Conservation (phyloP, 2,113 vertebrate genomes). For the Crotalus tigris region DNA sequence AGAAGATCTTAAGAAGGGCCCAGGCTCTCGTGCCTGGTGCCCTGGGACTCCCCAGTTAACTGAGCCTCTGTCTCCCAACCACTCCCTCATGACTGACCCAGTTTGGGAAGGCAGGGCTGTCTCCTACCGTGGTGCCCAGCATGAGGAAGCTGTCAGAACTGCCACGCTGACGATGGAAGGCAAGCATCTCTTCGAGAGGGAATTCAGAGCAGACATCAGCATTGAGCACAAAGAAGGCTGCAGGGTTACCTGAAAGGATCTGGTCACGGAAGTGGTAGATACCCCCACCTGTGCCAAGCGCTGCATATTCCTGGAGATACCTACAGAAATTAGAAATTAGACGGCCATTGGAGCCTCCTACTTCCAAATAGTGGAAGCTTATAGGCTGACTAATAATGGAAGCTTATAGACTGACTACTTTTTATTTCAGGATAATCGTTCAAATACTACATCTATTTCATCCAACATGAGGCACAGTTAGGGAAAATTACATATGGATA, state of each 20-base stretch:
- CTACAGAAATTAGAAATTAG: conserved; percentile 58
- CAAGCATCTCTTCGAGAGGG: conserved; percentile 88
- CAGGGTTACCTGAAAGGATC: conserved; percentile 88
- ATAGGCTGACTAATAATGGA: not conserved
- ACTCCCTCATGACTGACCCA: not conserved
- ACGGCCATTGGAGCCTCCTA: not conserved
- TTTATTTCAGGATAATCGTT: not conserved
- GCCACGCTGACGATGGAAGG: conserved; percentile 77
- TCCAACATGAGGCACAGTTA: not conserved
- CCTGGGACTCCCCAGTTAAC: not conserved
- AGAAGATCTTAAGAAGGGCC: not conserved
- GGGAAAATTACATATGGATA: not conserved
- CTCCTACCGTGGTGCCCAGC: conserved; percentile 90
- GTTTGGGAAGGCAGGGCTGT: not conserved
- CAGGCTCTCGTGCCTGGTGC: not conserved
- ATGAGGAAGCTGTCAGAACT: conserved; percentile 84
- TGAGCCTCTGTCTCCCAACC: not conserved
- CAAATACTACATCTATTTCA: not conserved
- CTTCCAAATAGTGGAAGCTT: not conserved
- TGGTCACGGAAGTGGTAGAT: conserved; percentile 99
- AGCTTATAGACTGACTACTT: not conserved
- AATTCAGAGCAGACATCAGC: conserved; percentile 95
- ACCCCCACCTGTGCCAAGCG: conserved; percentile 93
- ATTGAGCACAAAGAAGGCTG: conserved; percentile 95
- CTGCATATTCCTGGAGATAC: conserved; percentile 93